Conservation (phyloP, 2,113 vertebrate genomes). For the Semicossyphus pulcher region DNA sequence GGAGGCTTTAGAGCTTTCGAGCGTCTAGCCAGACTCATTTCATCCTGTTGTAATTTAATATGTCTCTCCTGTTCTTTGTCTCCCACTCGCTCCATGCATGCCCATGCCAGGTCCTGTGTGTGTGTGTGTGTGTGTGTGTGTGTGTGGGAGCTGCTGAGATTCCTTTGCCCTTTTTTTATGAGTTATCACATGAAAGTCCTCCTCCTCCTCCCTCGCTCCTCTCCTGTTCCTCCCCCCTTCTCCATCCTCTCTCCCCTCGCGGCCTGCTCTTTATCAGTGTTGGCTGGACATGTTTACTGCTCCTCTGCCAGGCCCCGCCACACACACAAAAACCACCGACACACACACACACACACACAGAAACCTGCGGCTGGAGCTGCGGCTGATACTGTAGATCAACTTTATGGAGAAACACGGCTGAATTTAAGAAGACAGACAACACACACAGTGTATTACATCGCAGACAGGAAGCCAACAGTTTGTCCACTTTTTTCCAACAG, state of each 20-base stretch:
- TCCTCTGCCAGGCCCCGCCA: slow-evolving; percentile 5
- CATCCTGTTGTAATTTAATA: slow-evolving; percentile 20
- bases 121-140: not conserved
- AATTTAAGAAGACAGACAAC: slow-evolving; percentile 17
- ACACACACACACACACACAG: not conserved
- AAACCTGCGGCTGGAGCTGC: not conserved
- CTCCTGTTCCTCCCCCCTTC: not conserved
- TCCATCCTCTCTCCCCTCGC: not conserved
- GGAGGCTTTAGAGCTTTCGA: not conserved
- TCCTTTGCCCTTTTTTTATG: not conserved
- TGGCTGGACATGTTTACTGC: slow-evolving; percentile 30
- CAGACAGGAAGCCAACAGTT: slow-evolving; percentile 4
- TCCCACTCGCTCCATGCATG: not conserved
- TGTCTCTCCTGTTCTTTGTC: slow-evolving; percentile 17
- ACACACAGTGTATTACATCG: not conserved
- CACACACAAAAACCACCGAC: not conserved
- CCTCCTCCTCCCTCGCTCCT: not conserved
- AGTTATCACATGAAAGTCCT: not conserved
- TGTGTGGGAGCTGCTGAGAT: not conserved
- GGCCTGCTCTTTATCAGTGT: slow-evolving; percentile 23
- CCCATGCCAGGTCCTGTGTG: not conserved
- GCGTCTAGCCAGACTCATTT: slow-evolving; percentile 6
- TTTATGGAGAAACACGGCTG: slow-evolving; percentile 3
- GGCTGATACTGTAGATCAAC: slow-evolving; percentile 20
- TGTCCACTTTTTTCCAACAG: not conserved